These are phyloP conservation scores for Syngnathus typhle DNA, from an alignment of 2,113 vertebrate species.

Conservation along the genomic window DNA sequence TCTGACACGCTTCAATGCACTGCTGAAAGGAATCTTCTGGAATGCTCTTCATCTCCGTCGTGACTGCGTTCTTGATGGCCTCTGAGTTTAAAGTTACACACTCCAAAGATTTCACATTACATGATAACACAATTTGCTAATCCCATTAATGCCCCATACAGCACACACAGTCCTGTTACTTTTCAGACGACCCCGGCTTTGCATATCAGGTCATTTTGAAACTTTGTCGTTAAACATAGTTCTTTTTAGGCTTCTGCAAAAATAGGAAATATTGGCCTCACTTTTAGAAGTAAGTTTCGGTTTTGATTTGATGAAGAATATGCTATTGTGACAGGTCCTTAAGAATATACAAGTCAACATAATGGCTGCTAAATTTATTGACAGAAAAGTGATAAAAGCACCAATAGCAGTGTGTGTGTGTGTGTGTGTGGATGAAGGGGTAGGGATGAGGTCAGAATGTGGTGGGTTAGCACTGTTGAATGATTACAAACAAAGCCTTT, in stretches of 20 bases:
- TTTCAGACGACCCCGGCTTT: no score
- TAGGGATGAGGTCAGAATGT: conserved; percentile 19
- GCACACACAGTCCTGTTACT: no score
- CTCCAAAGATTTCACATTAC: no score
- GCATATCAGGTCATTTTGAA: no score
- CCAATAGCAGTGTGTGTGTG: background rate
- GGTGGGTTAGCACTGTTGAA: conserved; percentile 28
- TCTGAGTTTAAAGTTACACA: no score
- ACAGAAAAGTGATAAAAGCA: background rate
- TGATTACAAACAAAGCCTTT: conserved; percentile 60
- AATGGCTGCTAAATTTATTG: background rate
- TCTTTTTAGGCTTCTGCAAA: background rate
- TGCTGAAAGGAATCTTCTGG: no score
- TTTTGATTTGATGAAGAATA: background rate
- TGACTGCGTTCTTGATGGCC: no score
- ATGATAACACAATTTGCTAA: no score
- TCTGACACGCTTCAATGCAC: no score
- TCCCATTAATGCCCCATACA: no score
- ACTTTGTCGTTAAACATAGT: no score
- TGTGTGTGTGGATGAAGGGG: background rate
- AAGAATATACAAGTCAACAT: background rate
- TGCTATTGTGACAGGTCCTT: background rate
- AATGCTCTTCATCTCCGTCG: no score
- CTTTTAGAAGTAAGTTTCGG: background rate
- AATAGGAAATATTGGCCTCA: background rate